These are phyloP conservation scores for Deroptyus accipitrinus DNA, from an alignment of 2,113 vertebrate genomes.

Conservation along the genomic window DNA sequence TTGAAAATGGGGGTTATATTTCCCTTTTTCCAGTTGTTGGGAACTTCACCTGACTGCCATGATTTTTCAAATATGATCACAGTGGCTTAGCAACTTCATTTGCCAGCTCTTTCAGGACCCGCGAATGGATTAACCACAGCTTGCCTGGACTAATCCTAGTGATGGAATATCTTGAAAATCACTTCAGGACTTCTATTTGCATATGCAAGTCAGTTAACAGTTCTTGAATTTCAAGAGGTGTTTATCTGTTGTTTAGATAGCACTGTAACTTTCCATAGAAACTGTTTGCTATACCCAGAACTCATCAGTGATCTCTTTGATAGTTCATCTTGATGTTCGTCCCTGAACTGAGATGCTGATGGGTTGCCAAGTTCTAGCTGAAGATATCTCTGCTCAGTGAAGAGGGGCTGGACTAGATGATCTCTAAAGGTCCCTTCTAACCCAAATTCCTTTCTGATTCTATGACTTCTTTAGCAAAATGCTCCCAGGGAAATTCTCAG, in stretches of 20 bases:
- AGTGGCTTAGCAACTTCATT: too few species aligned
- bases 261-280: not conserved
- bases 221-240: not conserved
- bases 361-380: not conserved
- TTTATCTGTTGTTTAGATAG: not conserved
- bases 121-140: not conserved
- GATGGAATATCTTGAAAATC: not conserved
- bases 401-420: not conserved
- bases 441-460: not conserved
- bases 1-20: too few species aligned
- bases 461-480: not conserved
- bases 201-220: not conserved
- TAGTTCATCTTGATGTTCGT: not conserved
- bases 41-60: too few species aligned
- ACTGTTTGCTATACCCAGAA: not conserved
- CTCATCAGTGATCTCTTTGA: not conserved
- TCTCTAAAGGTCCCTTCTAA: not conserved
- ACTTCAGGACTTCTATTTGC: not conserved
- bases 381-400: not conserved
- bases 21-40: too few species aligned
- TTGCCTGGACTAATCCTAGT: not conserved
- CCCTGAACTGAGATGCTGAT: not conserved
- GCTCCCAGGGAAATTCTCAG: not conserved
- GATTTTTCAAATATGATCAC: too few species aligned
- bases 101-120: too few species aligned